Percentiles rank a stretch among this genome's conserved stretches.
These are phyloP conservation scores for Ambastaia sidthimunki DNA, from an alignment of 2,797 vertebrate species.

Conservation along the genomic window DNA sequence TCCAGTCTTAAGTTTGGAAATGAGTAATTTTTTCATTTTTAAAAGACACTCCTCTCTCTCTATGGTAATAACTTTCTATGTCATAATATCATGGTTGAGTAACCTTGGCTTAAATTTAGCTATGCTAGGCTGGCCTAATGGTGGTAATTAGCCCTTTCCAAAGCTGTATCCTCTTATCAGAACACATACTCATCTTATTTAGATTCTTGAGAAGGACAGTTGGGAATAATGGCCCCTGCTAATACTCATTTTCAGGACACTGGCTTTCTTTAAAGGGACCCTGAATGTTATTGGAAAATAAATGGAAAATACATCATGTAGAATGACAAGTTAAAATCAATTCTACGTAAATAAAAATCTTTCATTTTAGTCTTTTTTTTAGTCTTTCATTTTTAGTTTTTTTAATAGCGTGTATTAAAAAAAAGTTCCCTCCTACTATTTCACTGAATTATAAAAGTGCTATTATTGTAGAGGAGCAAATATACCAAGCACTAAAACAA, in stretches of 20 bases:
- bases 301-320: not conserved
- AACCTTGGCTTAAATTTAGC: conserved; percentile 54
- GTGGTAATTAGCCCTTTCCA: conserved; percentile 52
- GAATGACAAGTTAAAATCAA: not conserved
- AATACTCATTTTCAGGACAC: conserved; percentile 44
- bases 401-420: not conserved
- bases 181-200: conserved; percentile 41
- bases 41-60: conserved; percentile 59
- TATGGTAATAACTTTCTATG: conserved; percentile 58
- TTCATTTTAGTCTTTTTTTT: not conserved
- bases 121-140: conserved; percentile 59
- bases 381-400: not conserved
- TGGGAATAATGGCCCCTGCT: conserved; percentile 35
- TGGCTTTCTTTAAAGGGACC: not conserved
- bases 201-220: conserved; percentile 25
- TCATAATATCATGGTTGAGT: conserved; percentile 61
- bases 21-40: conserved; percentile 60
- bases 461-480: not conserved
- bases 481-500: not conserved
- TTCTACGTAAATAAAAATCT: not conserved
- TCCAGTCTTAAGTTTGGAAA: conserved; percentile 67
- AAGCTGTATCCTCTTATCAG: conserved; percentile 46
- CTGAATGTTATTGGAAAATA: conserved; percentile 18
- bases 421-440: not conserved
- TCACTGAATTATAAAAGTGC: not conserved